A percentile compares a stretch with the other conserved stretches of the same genome.
These are phyloP conservation scores for Zophobas morio DNA, from an alignment of 1,140 invertebrate species.

Conservation along the genomic window DNA sequence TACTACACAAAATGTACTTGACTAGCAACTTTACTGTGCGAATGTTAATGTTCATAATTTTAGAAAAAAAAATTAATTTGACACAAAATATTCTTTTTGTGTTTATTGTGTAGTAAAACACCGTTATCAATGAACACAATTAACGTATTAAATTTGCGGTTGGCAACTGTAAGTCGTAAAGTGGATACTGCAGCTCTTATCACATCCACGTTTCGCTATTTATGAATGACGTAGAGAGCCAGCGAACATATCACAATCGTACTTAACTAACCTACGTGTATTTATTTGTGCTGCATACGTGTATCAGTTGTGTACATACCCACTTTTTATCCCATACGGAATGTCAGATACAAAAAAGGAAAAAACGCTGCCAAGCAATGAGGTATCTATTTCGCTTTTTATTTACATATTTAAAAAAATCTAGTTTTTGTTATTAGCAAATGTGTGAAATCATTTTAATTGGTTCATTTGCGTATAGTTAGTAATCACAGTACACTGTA, in stretches of 20 bases:
- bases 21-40: neutral
- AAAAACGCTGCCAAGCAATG: neutral
- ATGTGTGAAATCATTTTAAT: neutral
- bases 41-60: no score
- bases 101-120: slow-evolving; percentile 1
- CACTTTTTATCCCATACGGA: neutral
- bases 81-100: neutral
- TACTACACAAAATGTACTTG: neutral
- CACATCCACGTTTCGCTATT: slow-evolving; percentile 33
- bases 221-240: slow-evolving; percentile 32
- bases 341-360: slow-evolving; percentile 18
- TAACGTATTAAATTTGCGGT: slow-evolving; percentile 4
- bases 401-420: slow-evolving; percentile 3
- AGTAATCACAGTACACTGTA: neutral
- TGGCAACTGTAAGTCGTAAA: slow-evolving; percentile 2
- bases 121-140: neutral
- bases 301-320: slow-evolving; percentile 16
- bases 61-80: no score
- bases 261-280: slow-evolving; percentile 17
- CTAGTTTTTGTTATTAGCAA: neutral
- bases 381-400: neutral
- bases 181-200: slow-evolving; percentile 32
- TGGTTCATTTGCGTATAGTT: neutral
- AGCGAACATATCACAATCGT: slow-evolving; percentile 12
- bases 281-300: slow-evolving; percentile 30